Base-by-base conservation (phyloP, 2,888 invertebrate species). In the Scaptomyza reducta region DNA sequence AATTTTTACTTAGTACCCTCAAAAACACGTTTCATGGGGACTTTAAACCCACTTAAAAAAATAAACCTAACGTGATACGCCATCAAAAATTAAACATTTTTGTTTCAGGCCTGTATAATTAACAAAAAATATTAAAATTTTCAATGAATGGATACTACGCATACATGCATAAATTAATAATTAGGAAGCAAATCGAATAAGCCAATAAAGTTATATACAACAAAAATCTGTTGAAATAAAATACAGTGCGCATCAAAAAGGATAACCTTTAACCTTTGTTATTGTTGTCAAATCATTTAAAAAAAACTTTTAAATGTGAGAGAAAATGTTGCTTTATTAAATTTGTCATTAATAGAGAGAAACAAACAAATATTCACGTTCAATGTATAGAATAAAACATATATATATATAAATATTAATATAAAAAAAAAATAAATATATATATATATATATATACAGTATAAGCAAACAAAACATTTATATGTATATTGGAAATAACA, bases 271-370 rank as follows among this genome's bases (percentile, higher is more conserved):
- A n/a, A n/a, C n/a, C n/a, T 82, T 67, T 79, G 85, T 87, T 84
- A 84, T 82, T 87, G 82, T 87, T 83, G 75, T 81, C 66, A 74
- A 72, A 56, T 56, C 60, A 22, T 22, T 22, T 22, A 22, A 1
- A 22, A 3, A 22, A 22, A 69, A 81, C 70, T 84, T 79, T 71
- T 71, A 63, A 74, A 68, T 78, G 71, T 80, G 81, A 66, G 69
- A 70, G 44, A 77, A 72, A 78, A 69, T 87, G 82, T 87, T 87
- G 82, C 71, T 87, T 73, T 79, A 87, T 84, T 87, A 67, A 81
- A 84, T 81, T 87, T 83, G 81, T 77, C 87, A 76, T 65, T 76
- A 62, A 55, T 33, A 85, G 61, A 61, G 57, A 42, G 51, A 74
- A 77, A 66, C 63, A 63, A 61, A 47, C 47, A 74, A 80, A 69